A percentile compares a stretch with the other conserved stretches of the same genome.
Conservation (phyloP, 1,140 invertebrate genomes). For the Zaprionus kolodkinae region DNA sequence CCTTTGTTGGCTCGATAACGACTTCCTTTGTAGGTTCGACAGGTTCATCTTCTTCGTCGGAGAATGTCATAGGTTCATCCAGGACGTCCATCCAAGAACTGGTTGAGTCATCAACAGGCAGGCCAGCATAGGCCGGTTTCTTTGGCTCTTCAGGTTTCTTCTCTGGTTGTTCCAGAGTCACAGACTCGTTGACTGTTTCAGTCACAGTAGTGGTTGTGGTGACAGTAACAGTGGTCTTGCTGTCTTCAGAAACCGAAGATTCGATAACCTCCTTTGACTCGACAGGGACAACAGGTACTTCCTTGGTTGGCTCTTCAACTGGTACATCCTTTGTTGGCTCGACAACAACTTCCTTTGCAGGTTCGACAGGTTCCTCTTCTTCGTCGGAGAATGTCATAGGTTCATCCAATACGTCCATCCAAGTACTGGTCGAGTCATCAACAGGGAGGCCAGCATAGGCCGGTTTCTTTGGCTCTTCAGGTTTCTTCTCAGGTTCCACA, state of each 20-base stretch:
- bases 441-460: conserved; percentile 84
- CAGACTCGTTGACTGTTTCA: conserved; percentile 9
- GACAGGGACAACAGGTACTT: neutral
- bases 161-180: conserved; percentile 3
- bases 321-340: neutral
- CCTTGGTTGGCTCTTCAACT: no score
- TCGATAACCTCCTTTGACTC: neutral
- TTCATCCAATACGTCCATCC: conserved; percentile 86
- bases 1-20: conserved; percentile 2
- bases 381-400: conserved; percentile 84
- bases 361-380: conserved; percentile 63
- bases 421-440: conserved; percentile 84
- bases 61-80: conserved; percentile 85
- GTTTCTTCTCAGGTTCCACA: conserved; percentile 2
- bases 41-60: conserved; percentile 74
- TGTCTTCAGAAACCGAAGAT: conserved; percentile 12
- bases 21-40: conserved; percentile 11
- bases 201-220: conserved; percentile 16
- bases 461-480: conserved; percentile 47
- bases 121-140: conserved; percentile 78
- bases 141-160: conserved; percentile 29
- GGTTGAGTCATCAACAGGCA: conserved; percentile 85
- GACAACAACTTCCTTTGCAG: conserved; percentile 11
- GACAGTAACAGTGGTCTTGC: conserved; percentile 16
- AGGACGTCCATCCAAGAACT: conserved; percentile 85